Base-by-base conservation (phyloP, 1,140 invertebrate species). In the Cephus cinctus region DNA sequence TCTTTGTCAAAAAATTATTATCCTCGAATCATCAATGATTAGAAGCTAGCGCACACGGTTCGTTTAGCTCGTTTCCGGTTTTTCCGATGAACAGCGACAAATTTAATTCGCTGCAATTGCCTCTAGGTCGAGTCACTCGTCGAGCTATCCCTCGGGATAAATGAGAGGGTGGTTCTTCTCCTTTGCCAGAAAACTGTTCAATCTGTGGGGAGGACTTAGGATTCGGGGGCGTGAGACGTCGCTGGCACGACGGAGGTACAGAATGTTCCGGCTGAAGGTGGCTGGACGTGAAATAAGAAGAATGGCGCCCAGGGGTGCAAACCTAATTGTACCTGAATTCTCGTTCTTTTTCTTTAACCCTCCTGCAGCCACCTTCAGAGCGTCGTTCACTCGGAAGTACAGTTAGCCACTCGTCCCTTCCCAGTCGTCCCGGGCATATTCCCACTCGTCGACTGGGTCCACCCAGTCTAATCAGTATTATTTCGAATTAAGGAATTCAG, bases 321-420 rank as follows among this genome's bases (percentile, higher is more conserved):
- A 67, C 61, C 61, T 69, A 69, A 69, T 69, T 69, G 64, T 59
- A 69, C 59, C 61, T 57, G 56, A n/a, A 47, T 57, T 68, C 57
- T 56, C 58, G 56, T 57, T 49, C 59, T 56, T 54, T 56, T 43
- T 15, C 38, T 9, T 9, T 14, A 14, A 9, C 39, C 5, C 21
- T 41, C 21, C 8, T 19, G 6, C 14, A 8, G 14, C 16, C 38
- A 5, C 14, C 16, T 2, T 3, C 38, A 6, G 35, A 16, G 1
- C 8, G 35, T 16, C 11, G 15, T 14, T 14, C 35, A 8, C 35
- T 11, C 35, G 15, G 8, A 8, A 16, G 5, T 14, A 9, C 15
- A 14, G 11, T n/a, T n/a, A 27, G n/a, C 25, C 25, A 6, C 25
- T n/a, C n/a, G 6, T 27, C n/a, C n/a, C n/a, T n/a, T n/a, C n/a